Evolutionary conservation across 2,888 invertebrate species (phyloP), one percentile per base, ranked within the genome.

Genomic region (Acleris literana): DNA sequence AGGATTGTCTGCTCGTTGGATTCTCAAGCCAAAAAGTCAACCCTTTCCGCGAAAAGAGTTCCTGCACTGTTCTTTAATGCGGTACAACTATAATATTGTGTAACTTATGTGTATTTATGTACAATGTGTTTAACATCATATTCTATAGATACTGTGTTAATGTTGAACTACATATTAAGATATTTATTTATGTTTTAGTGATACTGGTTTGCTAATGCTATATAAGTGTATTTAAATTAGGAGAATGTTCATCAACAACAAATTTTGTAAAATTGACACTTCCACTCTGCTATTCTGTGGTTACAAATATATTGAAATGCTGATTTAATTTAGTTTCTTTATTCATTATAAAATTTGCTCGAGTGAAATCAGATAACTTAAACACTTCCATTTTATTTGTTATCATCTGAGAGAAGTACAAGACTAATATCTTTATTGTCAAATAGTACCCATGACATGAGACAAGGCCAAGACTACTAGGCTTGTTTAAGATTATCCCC

Each of bases 11-110:
- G 56, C 94, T 99, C 71, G 97, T 97, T 72, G 99, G 99, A 44
- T 99, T 99, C 87, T 96, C 97, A 71, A 97, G 97, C 75, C 98
- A 98, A 85, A 97, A 98, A 85, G 97, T 97, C 17, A 99, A 99
- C 91, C 99, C 99, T 33, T 99, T 98, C 93, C 95, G 98, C 73
- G 98, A 98, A 90, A 98, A 98, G 92, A 97, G 96, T 84, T 96
- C 97, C 68, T 98, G 98, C 92, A 94, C 94, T 77, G 93, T 98
- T 77, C 93, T 98, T 74, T 98, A 96, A 95, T 54, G 33, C 53
- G 29, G 44, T 53, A 52, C 29, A 17, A 17, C n/a, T 16, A 7
- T 60, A 48, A 48, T 57, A 46, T 57, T 22, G 53, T 53, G 57
- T 62, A 44, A 33, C 33, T 62, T 48, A 48, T 61, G 25, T 46